Percentiles rank a stretch among this genome's conserved stretches.
Conservation (phyloP, 2,888 invertebrate genomes). For the Strigamia transsilvanica region DNA sequence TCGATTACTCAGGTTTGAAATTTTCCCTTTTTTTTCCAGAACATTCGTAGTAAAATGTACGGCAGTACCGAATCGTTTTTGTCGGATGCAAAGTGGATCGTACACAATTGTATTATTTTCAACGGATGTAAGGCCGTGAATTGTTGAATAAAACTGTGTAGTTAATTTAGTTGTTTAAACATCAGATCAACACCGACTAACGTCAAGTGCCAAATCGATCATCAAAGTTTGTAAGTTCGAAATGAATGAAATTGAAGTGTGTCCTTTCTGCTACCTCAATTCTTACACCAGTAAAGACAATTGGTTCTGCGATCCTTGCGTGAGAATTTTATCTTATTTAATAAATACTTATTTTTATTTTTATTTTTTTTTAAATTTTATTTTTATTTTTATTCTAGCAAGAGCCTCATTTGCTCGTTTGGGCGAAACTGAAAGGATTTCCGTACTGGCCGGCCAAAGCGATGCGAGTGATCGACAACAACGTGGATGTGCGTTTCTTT, state of each 20-base stretch:
- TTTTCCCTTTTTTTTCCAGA: conserved; percentile 63
- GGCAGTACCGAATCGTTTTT: conserved; percentile 89
- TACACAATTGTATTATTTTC: conserved; percentile 90
- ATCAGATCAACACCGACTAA: conserved; percentile 79
- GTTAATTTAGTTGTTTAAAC: not conserved
- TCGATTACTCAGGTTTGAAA: not conserved
- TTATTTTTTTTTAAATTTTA: not conserved
- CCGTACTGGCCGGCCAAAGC: conserved; percentile 98
- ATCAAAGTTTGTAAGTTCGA: conserved; percentile 87
- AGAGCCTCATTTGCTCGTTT: conserved; percentile 87
- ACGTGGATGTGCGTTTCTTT: conserved; percentile 92
- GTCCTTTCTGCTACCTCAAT: conserved; percentile 88
- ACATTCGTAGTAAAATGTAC: conserved; percentile 78
- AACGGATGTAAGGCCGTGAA: conserved; percentile 77
- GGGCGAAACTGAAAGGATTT: conserved; percentile 97
- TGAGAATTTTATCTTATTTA: conserved; percentile 61
- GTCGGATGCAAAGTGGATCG: conserved; percentile 90
- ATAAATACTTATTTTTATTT: too few species aligned
- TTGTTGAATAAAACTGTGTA: not conserved
- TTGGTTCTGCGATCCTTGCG: conserved; percentile 93
- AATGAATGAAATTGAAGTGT: conserved; percentile 90
- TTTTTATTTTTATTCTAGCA: conserved; percentile 64
- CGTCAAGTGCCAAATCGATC: conserved; percentile 78
- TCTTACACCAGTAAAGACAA: conserved; percentile 80
- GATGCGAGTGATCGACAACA: conserved; percentile 74